A percentile compares a stretch with the other conserved stretches of the same genome.
Conservation (phyloP, 2,113 vertebrate genomes). For the Sinosuthora webbiana region DNA sequence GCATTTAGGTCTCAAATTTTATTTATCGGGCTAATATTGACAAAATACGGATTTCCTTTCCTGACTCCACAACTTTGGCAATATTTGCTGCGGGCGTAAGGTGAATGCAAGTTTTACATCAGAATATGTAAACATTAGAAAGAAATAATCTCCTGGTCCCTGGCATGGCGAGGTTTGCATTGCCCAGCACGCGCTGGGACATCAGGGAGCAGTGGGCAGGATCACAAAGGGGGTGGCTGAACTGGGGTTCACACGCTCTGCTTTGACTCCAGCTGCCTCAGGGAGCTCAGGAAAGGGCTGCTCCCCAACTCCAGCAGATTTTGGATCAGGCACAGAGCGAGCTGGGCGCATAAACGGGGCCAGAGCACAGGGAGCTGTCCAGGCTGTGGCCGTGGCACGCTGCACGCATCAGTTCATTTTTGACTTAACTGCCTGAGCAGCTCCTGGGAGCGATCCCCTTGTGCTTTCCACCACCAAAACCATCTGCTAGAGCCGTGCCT, state of each 20-base stretch:
- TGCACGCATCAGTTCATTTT: not conserved
- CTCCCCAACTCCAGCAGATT: not conserved
- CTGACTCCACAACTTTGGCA: not conserved
- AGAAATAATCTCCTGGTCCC: not conserved
- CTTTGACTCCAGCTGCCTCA: not conserved
- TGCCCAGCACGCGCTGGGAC: rapidly evolving
- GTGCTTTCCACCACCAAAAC: constrained; percentile 29
- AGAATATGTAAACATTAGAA: not conserved
- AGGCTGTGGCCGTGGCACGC: not conserved
- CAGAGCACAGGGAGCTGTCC: not conserved
- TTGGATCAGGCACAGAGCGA: not conserved
- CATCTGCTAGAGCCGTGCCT: constrained; percentile 56
- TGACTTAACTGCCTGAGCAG: not conserved
- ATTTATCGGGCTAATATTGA: not conserved
- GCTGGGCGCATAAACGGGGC: not conserved
- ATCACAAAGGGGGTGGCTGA: not conserved
- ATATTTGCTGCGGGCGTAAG: not conserved
- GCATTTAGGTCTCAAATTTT: not conserved
- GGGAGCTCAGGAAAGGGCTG: not conserved
- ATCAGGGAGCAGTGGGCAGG: not conserved
- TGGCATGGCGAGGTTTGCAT: not conserved
- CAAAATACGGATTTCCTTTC: not conserved
- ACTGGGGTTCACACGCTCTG: rapidly evolving
- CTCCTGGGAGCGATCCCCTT: constrained; percentile 1
- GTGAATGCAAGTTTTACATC: not conserved